Conservation (phyloP, 2,113 vertebrate genomes). For the Centropus bengalensis region DNA sequence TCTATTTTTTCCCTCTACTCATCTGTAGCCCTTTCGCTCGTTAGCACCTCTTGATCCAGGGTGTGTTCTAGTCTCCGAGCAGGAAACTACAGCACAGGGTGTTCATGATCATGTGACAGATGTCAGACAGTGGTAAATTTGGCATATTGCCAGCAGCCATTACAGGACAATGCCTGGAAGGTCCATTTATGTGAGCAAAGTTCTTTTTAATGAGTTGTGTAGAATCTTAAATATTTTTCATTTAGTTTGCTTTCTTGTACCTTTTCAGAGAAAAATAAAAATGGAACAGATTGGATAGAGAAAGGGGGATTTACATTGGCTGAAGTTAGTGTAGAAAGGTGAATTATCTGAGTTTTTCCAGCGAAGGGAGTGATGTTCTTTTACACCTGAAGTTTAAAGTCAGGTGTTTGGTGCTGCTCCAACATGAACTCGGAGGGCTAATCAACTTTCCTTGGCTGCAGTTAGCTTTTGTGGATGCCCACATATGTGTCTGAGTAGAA, state of each 20-base stretch:
- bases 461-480: neutral
- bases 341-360: neutral
- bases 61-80: neutral
- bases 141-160: neutral
- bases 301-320: neutral
- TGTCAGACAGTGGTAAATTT: neutral
- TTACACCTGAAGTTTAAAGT: neutral
- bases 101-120: neutral
- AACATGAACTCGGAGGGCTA: neutral
- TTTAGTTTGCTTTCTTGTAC: neutral
- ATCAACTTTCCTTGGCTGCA: neutral
- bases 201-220: neutral
- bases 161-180: neutral
- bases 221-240: neutral
- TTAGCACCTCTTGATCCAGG: neutral
- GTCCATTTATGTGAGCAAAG: neutral
- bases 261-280: neutral
- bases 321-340: neutral
- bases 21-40: neutral
- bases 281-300: neutral
- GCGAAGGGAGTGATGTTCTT: neutral
- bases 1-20: neutral
- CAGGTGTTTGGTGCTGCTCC: neutral
- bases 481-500: fast-evolving
- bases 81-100: neutral